These are phyloP conservation scores for Ephydatia muelleri DNA, from an alignment of 37 sponge, comb jelly and placozoan genomes.

Conservation along the genomic window DNA sequence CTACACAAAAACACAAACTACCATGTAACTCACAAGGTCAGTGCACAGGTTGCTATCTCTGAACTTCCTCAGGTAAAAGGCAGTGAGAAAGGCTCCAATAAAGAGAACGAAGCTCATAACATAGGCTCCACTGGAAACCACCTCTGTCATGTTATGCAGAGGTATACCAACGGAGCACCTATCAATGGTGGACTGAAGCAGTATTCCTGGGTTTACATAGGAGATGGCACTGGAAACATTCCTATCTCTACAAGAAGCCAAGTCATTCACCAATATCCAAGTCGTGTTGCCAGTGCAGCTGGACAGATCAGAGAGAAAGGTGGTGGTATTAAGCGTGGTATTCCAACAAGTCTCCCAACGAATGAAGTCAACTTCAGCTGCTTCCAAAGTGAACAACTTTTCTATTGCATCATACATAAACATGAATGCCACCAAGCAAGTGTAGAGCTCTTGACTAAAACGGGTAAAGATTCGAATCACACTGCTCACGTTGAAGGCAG, in stretches of 20 bases:
- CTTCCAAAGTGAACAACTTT: background rate
- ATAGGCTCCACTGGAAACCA: constrained; percentile 36
- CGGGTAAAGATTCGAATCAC: constrained; percentile 80
- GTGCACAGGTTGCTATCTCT: constrained; percentile 46
- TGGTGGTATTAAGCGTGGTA: background rate
- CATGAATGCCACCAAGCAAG: constrained; percentile 72
- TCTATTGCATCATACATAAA: constrained; percentile 84
- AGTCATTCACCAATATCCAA: background rate
- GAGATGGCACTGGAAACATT: constrained; percentile 52
- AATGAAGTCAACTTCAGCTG: constrained; percentile 38
- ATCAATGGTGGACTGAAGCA: constrained; percentile 11
- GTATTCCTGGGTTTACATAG: background rate
- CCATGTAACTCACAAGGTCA: constrained; percentile 54
- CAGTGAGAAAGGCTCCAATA: constrained; percentile 75
- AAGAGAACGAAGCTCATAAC: constrained; percentile 78
- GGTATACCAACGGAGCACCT: constrained; percentile 15
- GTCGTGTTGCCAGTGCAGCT: background rate
- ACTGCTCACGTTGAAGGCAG: constrained; percentile 71
- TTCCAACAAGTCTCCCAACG: constrained; percentile 42
- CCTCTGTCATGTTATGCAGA: background rate
- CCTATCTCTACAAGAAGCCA: background rate
- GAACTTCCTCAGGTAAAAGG: constrained; percentile 67
- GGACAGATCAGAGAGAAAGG: constrained; percentile 2
- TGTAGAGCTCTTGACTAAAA: constrained; percentile 86
- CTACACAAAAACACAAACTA: background rate